Evolutionary conservation across 2,113 vertebrate species (phyloP), one percentile per base, ranked within the genome.

Genomic region (Microtus richardsoni): DNA sequence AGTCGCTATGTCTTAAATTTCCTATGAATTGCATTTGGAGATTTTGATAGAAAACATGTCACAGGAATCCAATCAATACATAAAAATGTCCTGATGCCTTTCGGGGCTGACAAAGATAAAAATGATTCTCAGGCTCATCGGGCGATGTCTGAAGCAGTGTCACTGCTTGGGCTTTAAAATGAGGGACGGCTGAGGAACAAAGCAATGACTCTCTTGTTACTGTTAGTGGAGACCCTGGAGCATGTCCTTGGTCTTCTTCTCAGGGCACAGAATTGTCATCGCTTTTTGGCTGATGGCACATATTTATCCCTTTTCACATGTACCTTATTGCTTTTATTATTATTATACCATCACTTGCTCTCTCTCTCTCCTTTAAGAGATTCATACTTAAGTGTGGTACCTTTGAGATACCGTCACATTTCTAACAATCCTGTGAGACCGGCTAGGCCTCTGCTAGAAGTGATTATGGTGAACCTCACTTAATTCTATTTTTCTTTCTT

Each of bases 1-100:
- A 78, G 52, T 82, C 66, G 3, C 7, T 73, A 5, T 91, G 47
- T 60, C 54, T 68, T 87, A 79, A 71, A 87, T 93, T 95, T 88
- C 78, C 54, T 87, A 47, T 74, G 28, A 75, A 84, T 87, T 89
- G 39, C 10, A 52, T 77, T 89, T 95, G 83, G 91, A 58, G 54
- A 74, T 71, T 91, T 94, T 95, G 85, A 90, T 54, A 58, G 75
- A 74, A 90, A 92, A 85, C 30, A n/a, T 87, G 68, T 96, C 64
- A 84, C 4, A 74, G 74, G 91, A 70, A 95, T 86, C 41, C 79
- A 89, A 33, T 82, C 54, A 80, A 49, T 95, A 22, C 5, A 33
- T 52, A 83, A 16, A 74, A 89, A 87, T 79, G 71, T 21, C 24
- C 28, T 33, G 33, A 39, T 82, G 19, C 36, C 49, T 93, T 28